Conservation (phyloP, 2,888 invertebrate species). For the Allophyes oxyacanthae region DNA sequence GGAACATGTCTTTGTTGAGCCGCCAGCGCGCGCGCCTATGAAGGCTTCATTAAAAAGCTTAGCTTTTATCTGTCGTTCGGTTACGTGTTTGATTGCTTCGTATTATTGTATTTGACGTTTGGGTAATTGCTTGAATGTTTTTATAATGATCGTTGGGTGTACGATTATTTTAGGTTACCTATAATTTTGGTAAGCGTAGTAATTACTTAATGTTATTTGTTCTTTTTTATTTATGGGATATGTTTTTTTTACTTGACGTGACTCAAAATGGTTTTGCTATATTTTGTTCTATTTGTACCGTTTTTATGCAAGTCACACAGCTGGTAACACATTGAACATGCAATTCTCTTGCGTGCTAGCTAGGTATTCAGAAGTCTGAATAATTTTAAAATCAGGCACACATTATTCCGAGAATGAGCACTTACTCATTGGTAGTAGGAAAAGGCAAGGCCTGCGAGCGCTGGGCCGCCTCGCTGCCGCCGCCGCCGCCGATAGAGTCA, state of each 20-base stretch:
- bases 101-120: constrained; percentile 66
- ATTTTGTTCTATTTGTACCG: too few relatives aligned
- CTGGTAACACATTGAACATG: too few relatives aligned
- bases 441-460: constrained; percentile 58
- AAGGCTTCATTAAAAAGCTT: constrained; percentile 79
- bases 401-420: constrained; percentile 62
- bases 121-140: constrained; percentile 67
- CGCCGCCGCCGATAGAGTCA: constrained; percentile 88
- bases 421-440: constrained; percentile 57
- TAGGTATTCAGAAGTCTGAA: constrained; percentile 49
- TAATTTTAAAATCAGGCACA: constrained; percentile 40
- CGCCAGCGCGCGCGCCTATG: constrained; percentile 75
- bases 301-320: too few relatives aligned
- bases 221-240: too few relatives aligned
- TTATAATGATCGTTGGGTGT: constrained; percentile 53
- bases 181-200: constrained; percentile 32
- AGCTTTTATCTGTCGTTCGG: constrained; percentile 74
- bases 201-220: constrained; percentile 14
- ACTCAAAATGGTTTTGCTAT: too few relatives aligned
- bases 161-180: constrained; percentile 31
- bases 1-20: constrained; percentile 69
- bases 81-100: constrained; percentile 69
- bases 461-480: constrained; percentile 60
- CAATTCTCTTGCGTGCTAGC: constrained; percentile 32
- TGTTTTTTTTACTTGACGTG: too few relatives aligned